Evolutionary conservation across 2,888 invertebrate genomes (phyloP).

Genomic region (Bellardia bayeri): DNA sequence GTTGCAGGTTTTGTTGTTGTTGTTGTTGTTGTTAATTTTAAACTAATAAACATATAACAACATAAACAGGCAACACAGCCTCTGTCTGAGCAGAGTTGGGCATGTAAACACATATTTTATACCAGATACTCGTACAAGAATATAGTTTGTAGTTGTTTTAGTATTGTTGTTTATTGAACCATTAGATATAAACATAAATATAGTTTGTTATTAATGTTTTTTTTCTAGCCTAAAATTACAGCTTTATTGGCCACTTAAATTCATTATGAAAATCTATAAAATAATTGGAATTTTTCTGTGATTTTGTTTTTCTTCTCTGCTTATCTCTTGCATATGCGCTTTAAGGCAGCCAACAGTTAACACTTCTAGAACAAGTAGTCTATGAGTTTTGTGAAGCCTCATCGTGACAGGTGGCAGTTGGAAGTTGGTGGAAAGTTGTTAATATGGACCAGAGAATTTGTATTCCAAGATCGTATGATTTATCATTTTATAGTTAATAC

Average conservation of each 20-base stretch:
- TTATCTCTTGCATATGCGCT: background rate
- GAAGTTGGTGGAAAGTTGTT: no score
- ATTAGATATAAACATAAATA: constrained; percentile 16
- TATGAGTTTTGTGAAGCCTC: no score
- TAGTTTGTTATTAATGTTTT: constrained; percentile 55
- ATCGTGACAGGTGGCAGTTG: no score
- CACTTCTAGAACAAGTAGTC: background rate
- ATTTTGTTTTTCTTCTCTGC: constrained; percentile 22
- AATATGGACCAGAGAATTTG: no score
- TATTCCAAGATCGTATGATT: no score
- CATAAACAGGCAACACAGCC: constrained; percentile 21
- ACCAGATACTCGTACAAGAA: background rate
- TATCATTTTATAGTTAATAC: no score
- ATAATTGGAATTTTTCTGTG: constrained; percentile 53
- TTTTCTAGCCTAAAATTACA: constrained; percentile 61
- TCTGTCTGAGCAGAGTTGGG: constrained; percentile 9
- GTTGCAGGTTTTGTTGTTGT: background rate
- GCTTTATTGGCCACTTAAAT: constrained; percentile 70
- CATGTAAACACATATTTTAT: constrained; percentile 35
- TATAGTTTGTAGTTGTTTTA: constrained; percentile 25
- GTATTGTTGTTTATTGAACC: constrained; percentile 51
- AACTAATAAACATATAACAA: constrained; percentile 29
- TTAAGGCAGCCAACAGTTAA: background rate
- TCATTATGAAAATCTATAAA: constrained; percentile 69
- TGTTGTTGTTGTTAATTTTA: constrained; percentile 17